Evolutionary conservation across 2,888 invertebrate genomes (phyloP).

Genomic region (Dynastes tityus): DNA sequence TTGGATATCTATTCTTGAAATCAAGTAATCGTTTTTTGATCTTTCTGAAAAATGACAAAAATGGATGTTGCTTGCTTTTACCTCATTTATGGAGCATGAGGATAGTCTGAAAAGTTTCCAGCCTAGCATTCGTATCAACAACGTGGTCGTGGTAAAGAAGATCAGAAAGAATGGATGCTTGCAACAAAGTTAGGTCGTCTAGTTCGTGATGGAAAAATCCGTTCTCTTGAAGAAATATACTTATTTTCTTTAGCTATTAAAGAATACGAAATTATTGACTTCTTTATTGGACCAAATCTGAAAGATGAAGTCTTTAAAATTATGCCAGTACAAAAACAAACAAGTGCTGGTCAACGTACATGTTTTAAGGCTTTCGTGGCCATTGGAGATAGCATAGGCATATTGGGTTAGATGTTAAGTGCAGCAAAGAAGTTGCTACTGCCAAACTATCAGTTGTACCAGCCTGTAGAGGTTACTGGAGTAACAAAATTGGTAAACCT

Average conservation of each 20-base stretch:
- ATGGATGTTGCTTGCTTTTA: too few relatives aligned
- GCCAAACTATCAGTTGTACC: slow-evolving; percentile 99
- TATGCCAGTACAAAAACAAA: slow-evolving; percentile 99
- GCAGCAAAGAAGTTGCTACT: slow-evolving; percentile 99
- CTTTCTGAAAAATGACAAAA: too few relatives aligned
- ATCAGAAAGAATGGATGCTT: slow-evolving; percentile 98
- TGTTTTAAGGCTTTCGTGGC: slow-evolving; percentile 97
- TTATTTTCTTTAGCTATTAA: slow-evolving; percentile 99
- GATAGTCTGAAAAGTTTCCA: too few relatives aligned
- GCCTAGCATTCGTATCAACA: slow-evolving; percentile 65
- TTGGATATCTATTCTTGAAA: too few relatives aligned
- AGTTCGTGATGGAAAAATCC: slow-evolving; percentile 96
- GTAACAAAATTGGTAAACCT: slow-evolving; percentile 99
- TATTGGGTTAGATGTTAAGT: slow-evolving; percentile 99
- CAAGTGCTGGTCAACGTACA: slow-evolving; percentile 99
- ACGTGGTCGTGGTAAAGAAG: slow-evolving; percentile 93
- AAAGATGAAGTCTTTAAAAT: slow-evolving; percentile 98
- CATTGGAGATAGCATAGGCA: slow-evolving; percentile 99
- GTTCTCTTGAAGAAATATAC: slow-evolving; percentile 97
- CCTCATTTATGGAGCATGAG: too few relatives aligned
- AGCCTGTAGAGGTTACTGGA: slow-evolving; percentile 99
- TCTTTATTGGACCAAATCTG: slow-evolving; percentile 92
- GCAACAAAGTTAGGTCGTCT: slow-evolving; percentile 98
- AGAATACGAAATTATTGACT: slow-evolving; percentile 99
- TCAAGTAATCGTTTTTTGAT: too few relatives aligned